A percentile compares a stretch with the other conserved stretches of the same genome.
These are phyloP conservation scores for Coenobita brevimanus DNA, from an alignment of 1,140 invertebrate genomes.

Conservation along the genomic window DNA sequence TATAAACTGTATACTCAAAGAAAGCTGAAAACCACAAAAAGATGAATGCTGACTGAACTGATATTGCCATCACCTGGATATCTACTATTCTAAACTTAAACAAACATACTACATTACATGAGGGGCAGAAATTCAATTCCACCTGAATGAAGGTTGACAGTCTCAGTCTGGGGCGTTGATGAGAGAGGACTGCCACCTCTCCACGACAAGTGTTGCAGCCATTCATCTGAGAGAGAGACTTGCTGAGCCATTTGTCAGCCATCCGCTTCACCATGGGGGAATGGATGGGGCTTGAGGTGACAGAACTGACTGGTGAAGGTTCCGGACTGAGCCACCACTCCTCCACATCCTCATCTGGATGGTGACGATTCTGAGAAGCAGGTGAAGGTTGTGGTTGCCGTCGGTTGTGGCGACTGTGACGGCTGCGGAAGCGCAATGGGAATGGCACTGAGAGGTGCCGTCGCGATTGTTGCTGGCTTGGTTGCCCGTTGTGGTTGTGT, in stretches of 20 bases:
- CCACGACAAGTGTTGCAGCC: constrained; percentile 45
- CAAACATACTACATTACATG: too few relatives aligned
- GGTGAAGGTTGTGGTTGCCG: background rate
- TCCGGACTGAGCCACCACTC: constrained; percentile 42
- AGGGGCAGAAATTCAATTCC: too few relatives aligned
- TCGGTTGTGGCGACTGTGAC: background rate
- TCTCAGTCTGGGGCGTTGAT: constrained; percentile 25
- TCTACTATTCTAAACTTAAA: too few relatives aligned
- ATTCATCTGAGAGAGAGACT: background rate
- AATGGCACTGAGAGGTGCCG: constrained; percentile 14
- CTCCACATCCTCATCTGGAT: constrained; percentile 42
- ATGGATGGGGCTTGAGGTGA: background rate
- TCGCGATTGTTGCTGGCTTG: background rate
- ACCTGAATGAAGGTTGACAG: constrained; percentile 36
- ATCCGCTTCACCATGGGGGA: constrained; percentile 26
- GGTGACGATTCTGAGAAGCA: constrained; percentile 39
- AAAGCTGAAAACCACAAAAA: too few relatives aligned
- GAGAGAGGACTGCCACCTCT: constrained; percentile 28
- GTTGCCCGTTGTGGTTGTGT: background rate
- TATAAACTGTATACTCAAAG: too few relatives aligned
- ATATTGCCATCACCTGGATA: too few relatives aligned
- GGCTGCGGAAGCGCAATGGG: background rate
- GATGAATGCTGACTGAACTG: too few relatives aligned
- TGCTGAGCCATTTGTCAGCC: constrained; percentile 35
- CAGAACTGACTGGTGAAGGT: constrained; percentile 1